A percentile compares a stretch with the other conserved stretches of the same genome.
Evolutionary conservation across 2,888 invertebrate genomes (phyloP).

Genomic region (Amblyjoppa fuscipennis): DNA sequence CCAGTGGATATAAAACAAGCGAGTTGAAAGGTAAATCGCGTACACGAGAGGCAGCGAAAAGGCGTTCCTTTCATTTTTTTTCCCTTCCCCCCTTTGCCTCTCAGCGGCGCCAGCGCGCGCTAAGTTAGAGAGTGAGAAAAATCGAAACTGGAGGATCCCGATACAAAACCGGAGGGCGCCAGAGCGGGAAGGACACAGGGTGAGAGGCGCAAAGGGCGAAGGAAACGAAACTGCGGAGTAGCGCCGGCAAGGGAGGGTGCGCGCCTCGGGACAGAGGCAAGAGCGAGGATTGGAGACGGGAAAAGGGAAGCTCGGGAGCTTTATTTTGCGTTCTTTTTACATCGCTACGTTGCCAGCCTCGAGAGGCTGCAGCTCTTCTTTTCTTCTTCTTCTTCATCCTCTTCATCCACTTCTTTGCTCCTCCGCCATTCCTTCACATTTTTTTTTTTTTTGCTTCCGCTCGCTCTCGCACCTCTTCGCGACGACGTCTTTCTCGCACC

Average conservation of each 20-base stretch:
- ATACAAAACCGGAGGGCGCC: constrained; percentile 60
- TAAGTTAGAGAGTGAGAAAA: constrained; percentile 50
- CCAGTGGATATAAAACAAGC: constrained; percentile 78
- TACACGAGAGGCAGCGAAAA: constrained; percentile 76
- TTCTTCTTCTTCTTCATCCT: constrained; percentile 42
- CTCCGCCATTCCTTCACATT: constrained; percentile 3
- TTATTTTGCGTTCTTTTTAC: constrained; percentile 73
- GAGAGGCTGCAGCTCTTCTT: constrained; percentile 45
- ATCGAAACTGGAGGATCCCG: constrained; percentile 43
- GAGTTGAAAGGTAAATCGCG: constrained; percentile 82
- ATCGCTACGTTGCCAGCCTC: constrained; percentile 37
- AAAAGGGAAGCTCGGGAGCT: constrained; percentile 76
- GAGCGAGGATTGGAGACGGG: constrained; percentile 75
- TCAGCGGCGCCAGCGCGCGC: constrained; percentile 40
- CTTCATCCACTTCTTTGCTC: constrained; percentile 38
- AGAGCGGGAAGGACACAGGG: constrained; percentile 32
- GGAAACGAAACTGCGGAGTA: constrained; percentile 50
- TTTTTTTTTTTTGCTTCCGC: constrained; percentile 25
- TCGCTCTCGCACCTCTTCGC: constrained; percentile 20
- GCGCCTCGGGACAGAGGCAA: constrained; percentile 7
- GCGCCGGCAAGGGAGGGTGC: constrained; percentile 16
- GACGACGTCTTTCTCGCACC: constrained; percentile 27
- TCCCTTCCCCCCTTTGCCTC: constrained; percentile 58
- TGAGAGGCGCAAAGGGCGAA: constrained; percentile 29
- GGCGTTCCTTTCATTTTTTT: constrained; percentile 76